Evolutionary conservation across 2,797 vertebrate species (phyloP), one percentile per base, ranked within the genome.

Genomic region (Sylvilagus floridanus): DNA sequence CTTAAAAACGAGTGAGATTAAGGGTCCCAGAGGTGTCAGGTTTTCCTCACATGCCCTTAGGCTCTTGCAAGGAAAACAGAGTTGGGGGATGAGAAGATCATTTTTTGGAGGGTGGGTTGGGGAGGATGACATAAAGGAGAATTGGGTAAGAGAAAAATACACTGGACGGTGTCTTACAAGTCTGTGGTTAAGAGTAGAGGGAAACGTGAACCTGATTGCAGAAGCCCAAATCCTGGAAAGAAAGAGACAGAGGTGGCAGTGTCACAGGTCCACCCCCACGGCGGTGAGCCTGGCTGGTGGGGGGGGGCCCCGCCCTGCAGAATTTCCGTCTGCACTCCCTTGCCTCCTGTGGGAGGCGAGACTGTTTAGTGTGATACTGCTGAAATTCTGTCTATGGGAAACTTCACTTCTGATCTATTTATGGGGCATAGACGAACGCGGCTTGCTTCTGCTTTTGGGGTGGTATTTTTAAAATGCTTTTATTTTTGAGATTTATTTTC

Each of bases 341-440:
- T 60, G 30, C 16, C 5, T 84, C 3, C 13, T 75, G 0, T 14
- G 30, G 65, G 35, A 84, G 35, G 84, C 68, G 28, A 62, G 9
- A 81, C 88, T 75, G 24, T 79, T 94, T 3, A 54, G 30, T 12
- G 52, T 62, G 60, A 8, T 54, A 79, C 88, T 69, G 66, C 22
- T 88, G 35, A 16, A 76, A 17, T 88, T 90, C 50, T 90, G 37
- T 92, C 22, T 79, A 19, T 73, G 62, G n/a, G 32, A 93, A 78
- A 77, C 14, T 93, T 86, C 0, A 42, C 22, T 28, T 91, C 7
- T 82, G 30, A 37, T 62, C 4, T 84, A 0, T 86, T 78, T 68
- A 62, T 62, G 60, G 42, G 52, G 16, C 30, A 42, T 30, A n/a
- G 1, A 32, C n/a, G 3, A 30, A 22, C 76, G n/a, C 7, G 24